phyloP scores from a whole-genome alignment of 2,888 invertebrate species.

The Nomada lathburiana region DNA sequence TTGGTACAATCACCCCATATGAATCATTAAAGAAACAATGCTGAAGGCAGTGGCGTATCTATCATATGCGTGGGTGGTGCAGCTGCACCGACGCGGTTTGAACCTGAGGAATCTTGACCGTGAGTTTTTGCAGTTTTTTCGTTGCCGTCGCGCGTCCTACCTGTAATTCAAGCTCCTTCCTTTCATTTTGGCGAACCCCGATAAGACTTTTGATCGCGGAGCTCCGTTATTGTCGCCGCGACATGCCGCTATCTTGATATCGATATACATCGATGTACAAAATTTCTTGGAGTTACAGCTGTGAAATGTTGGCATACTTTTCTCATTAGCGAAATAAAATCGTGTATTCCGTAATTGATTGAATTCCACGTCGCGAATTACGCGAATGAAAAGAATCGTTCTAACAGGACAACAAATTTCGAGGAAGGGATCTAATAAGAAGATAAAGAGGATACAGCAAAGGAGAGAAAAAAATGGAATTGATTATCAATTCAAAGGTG shows the following conservation, averaged over 20 bases:
- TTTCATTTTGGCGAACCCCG: neutral
- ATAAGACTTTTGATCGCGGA: neutral
- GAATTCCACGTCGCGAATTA: no score
- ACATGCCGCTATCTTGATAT: neutral
- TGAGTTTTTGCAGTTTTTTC: constrained; percentile 60
- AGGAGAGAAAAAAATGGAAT: no score
- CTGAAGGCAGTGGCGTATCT: constrained; percentile 76
- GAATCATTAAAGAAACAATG: constrained; percentile 76
- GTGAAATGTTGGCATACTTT: neutral
- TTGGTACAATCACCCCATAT: constrained; percentile 74
- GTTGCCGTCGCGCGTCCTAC: constrained; percentile 25
- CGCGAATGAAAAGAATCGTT: no score
- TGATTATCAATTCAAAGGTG: no score
- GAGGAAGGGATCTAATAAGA: no score
- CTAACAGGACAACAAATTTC: no score
- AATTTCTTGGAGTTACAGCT: neutral
- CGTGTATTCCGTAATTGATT: no score
- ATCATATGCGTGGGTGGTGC: constrained; percentile 75
- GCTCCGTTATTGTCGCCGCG: neutral
- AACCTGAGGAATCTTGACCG: constrained; percentile 70
- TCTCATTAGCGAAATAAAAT: no score
- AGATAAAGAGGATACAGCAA: no score
- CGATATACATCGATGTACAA: neutral
- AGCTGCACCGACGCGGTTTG: constrained; percentile 69
- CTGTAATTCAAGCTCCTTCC: neutral